phyloP scores from a whole-genome alignment of 2,888 invertebrate species.

The Ischnura elegans region DNA sequence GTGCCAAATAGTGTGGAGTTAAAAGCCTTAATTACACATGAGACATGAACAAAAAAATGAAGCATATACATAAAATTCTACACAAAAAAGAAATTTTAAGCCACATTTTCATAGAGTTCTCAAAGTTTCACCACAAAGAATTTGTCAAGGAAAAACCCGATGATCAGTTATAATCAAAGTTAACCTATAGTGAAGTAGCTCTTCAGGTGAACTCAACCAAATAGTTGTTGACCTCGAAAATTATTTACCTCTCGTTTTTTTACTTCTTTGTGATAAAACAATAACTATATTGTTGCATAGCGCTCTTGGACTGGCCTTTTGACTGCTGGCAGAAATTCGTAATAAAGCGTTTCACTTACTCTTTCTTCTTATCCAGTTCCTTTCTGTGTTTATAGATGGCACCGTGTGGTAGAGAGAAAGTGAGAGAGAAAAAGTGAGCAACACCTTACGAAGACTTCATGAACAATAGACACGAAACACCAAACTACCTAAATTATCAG shows the following conservation, averaged over 20 bases:
- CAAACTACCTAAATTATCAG: background rate
- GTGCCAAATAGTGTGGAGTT: constrained; percentile 40
- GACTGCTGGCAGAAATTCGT: constrained; percentile 73
- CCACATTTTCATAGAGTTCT: constrained; percentile 40
- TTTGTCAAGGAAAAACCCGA: background rate
- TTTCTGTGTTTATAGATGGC: constrained; percentile 78
- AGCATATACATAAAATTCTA: constrained; percentile 60
- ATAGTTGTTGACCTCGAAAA: background rate
- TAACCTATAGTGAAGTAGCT: background rate
- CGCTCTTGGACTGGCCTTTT: constrained; percentile 71
- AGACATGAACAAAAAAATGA: constrained; percentile 54
- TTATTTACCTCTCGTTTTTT: constrained; percentile 44
- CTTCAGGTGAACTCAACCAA: background rate
- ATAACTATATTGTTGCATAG: constrained; percentile 51
- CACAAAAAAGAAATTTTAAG: constrained; percentile 53
- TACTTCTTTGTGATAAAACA: constrained; percentile 70
- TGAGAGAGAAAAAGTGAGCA: constrained; percentile 74
- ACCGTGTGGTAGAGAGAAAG: constrained; percentile 75
- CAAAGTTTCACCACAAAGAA: constrained; percentile 63
- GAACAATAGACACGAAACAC: background rate
- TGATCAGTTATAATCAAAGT: background rate
- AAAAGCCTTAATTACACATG: constrained; percentile 51
- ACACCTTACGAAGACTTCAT: constrained; percentile 72
- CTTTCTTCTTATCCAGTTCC: constrained; percentile 85
- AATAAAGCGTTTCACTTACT: constrained; percentile 80